A percentile compares a stretch with the other conserved stretches of the same genome.
Evolutionary conservation across 2,797 vertebrate species (phyloP).

Genomic region (Hozukius guyotensis): DNA sequence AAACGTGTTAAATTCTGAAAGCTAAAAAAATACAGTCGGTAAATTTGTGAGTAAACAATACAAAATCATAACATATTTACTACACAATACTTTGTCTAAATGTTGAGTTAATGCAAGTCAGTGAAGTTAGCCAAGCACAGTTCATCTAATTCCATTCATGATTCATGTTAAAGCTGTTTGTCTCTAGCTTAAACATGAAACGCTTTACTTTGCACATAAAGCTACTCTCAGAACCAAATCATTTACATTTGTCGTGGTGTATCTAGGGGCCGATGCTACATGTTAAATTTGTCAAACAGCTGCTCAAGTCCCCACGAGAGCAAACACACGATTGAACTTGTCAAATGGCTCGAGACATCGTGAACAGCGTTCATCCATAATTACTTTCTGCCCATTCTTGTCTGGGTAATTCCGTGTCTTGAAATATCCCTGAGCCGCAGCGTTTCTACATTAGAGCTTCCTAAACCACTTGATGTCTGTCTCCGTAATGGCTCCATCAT

Average conservation of each 20-base stretch:
- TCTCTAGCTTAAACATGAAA: constrained; percentile 4
- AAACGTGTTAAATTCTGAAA: background rate
- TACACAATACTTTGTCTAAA: background rate
- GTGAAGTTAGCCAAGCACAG: constrained; percentile 24
- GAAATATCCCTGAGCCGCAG: constrained; percentile 63
- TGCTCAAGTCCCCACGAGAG: constrained; percentile 26
- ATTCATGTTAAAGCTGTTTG: background rate
- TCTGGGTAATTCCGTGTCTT: constrained; percentile 56
- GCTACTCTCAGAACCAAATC: background rate
- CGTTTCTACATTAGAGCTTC: constrained; percentile 51
- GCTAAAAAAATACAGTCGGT: constrained; percentile 25
- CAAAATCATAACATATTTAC: constrained; percentile 11
- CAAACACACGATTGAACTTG: constrained; percentile 51
- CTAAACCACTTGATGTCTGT: constrained; percentile 58
- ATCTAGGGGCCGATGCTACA: constrained; percentile 14
- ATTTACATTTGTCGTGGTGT: constrained; percentile 3
- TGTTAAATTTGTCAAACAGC: constrained; percentile 39
- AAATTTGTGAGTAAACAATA: constrained; percentile 13
- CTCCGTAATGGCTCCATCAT: constrained; percentile 67
- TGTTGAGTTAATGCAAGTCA: constrained; percentile 17
- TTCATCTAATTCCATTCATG: background rate
- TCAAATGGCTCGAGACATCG: constrained; percentile 52
- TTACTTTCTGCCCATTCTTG: constrained; percentile 57
- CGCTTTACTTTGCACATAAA: constrained; percentile 15
- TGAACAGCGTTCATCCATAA: constrained; percentile 58